Percentiles rank a stretch among this genome's conserved stretches.
phyloP scores from a whole-genome alignment of 2,888 invertebrate genomes.

The Microplitis manilae region DNA sequence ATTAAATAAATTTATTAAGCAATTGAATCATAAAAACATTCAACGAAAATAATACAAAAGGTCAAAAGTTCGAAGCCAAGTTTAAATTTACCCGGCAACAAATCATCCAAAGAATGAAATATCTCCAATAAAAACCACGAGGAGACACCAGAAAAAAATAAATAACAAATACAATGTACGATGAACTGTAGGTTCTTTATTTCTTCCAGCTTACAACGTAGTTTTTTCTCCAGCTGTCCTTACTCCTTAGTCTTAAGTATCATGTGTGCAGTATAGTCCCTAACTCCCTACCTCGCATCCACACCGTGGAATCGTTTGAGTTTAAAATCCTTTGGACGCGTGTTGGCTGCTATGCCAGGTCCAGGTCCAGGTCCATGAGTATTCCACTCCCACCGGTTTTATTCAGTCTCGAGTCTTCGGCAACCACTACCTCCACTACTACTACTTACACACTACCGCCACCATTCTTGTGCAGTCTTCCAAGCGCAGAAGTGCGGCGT shows the following conservation, averaged over 20 bases:
- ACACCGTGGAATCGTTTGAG: too few relatives aligned
- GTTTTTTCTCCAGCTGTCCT: background rate
- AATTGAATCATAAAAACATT: background rate
- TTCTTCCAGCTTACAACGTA: background rate
- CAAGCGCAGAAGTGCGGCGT: conserved; percentile 50
- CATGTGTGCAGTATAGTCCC: background rate
- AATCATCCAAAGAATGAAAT: conserved; percentile 10
- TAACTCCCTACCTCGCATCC: background rate
- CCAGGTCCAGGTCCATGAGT: background rate
- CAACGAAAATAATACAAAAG: background rate
- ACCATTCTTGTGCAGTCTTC: conserved; percentile 34
- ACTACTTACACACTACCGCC: conserved; percentile 1
- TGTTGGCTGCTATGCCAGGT: background rate
- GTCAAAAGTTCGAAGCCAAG: background rate
- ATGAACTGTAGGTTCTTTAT: background rate
- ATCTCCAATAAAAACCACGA: background rate
- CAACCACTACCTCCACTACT: conserved; percentile 7
- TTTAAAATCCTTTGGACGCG: too few relatives aligned
- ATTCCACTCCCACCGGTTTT: background rate
- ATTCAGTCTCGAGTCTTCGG: background rate
- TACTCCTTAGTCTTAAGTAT: background rate
- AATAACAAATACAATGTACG: background rate
- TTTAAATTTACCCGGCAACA: conserved; percentile 16
- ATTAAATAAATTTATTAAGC: conserved; percentile 10
- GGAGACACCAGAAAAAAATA: background rate